Conservation (phyloP, 2,113 vertebrate species). For the Oreochromis aureus region DNA sequence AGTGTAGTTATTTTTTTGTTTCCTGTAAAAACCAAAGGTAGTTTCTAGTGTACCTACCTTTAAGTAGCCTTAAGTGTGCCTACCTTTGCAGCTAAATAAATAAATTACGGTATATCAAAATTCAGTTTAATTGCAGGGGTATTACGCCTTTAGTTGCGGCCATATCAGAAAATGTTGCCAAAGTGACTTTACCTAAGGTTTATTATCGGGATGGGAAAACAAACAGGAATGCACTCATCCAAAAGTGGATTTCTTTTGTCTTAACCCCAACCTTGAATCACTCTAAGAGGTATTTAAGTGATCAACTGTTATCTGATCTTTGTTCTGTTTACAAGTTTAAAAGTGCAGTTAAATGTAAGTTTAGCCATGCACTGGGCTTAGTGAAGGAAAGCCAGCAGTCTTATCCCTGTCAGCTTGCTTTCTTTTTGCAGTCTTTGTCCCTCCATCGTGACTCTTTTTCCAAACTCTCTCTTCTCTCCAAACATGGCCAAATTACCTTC, state of each 20-base stretch:
- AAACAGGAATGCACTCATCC: neutral
- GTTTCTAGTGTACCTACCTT: neutral
- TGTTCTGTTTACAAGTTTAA: neutral
- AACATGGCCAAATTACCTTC: conserved; percentile 7
- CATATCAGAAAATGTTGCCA: fast-evolving
- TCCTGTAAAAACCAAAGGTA: neutral
- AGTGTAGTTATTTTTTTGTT: fast-evolving
- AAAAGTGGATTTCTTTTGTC: neutral
- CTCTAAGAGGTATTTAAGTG: neutral
- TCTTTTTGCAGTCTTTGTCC: neutral
- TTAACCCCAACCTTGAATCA: neutral
- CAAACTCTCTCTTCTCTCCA: neutral
- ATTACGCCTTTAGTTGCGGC: fast-evolving
- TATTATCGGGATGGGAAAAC: neutral
- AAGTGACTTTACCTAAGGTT: neutral
- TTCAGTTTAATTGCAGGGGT: neutral
- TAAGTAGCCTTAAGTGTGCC: neutral
- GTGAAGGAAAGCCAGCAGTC: neutral
- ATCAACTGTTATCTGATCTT: neutral
- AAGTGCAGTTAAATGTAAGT: neutral
- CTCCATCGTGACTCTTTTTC: neutral
- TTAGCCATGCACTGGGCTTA: neutral
- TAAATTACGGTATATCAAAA: neutral
- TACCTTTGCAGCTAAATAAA: neutral
- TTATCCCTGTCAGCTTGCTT: neutral